Evolutionary conservation across 2,888 invertebrate genomes (phyloP).

Genomic region (Trichogramma dendrolimi): DNA sequence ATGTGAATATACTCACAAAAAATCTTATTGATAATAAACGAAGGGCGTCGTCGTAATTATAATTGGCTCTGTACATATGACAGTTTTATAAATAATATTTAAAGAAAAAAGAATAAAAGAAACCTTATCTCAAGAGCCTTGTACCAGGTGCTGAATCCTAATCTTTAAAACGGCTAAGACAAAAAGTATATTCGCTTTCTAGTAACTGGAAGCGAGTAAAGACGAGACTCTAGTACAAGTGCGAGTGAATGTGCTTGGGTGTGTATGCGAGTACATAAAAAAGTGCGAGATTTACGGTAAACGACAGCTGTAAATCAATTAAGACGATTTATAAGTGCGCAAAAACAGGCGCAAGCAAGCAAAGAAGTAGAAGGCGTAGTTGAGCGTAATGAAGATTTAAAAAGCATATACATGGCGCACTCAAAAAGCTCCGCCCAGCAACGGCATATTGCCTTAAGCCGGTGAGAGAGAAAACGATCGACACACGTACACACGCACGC

Average conservation of each 20-base stretch:
- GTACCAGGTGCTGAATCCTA: constrained; percentile 26
- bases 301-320: constrained; percentile 6
- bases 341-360: constrained; percentile 10
- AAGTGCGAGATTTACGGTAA: background rate
- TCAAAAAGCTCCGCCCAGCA: no score
- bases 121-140: constrained; percentile 23
- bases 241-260: no score
- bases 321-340: background rate
- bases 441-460: background rate
- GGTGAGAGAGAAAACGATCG: no score
- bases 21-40: background rate
- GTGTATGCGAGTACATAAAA: no score
- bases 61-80: constrained; percentile 24
- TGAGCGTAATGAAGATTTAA: no score
- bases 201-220: constrained; percentile 1
- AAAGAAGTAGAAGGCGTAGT: no score
- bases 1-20: background rate
- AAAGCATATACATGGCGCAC: no score
- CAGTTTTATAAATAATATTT: constrained; percentile 10
- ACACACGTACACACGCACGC: no score
- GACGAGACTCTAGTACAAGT: background rate
- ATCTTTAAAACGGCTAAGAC: constrained; percentile 14
- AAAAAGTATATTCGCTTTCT: constrained; percentile 10
- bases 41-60: background rate
- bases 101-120: background rate